A percentile compares a stretch with the other conserved stretches of the same genome.
These are phyloP conservation scores for Dendroctonus valens DNA, from an alignment of 1,140 invertebrate species.

Conservation along the genomic window DNA sequence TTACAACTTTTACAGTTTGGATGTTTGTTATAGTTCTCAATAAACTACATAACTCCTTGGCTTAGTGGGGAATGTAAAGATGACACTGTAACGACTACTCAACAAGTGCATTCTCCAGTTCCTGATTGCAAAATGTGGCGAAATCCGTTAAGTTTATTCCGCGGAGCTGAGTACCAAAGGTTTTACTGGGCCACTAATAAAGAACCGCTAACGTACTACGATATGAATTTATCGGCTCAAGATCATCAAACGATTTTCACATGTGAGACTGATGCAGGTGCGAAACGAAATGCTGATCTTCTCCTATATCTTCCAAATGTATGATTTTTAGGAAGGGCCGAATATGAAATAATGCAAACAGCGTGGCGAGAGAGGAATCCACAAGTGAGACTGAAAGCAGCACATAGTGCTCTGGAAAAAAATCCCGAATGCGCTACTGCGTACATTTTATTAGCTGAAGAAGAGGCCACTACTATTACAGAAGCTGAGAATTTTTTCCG, in stretches of 20 bases:
- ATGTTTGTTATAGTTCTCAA: conserved; percentile 58
- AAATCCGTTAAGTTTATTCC: conserved; percentile 93
- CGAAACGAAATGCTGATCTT: not conserved
- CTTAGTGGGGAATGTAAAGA: conserved; percentile 69
- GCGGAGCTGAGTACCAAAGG: conserved; percentile 94
- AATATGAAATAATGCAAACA: conserved; percentile 97
- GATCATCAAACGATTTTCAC: conserved; percentile 99
- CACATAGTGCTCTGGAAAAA: conserved; percentile 84
- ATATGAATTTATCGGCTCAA: conserved; percentile 98
- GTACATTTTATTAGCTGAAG: conserved; percentile 93
- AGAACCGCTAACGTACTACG: conserved; percentile 97
- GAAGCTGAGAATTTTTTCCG: conserved; percentile 88
- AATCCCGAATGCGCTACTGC: conserved; percentile 95
- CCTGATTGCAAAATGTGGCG: conserved; percentile 96
- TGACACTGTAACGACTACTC: conserved; percentile 47
- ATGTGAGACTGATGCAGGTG: conserved; percentile 82
- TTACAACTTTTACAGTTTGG: not conserved
- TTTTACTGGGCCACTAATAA: conserved; percentile 89
- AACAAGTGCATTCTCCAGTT: conserved; percentile 56
- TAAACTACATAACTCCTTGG: conserved; percentile 93
- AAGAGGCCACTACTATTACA: conserved; percentile 88
- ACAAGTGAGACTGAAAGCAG: conserved; percentile 85
- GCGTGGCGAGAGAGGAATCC: conserved; percentile 97
- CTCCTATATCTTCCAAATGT: not conserved
- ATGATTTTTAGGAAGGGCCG: conserved; percentile 60